phyloP scores from a whole-genome alignment of 2,113 vertebrate species.

The Eublepharis macularius region DNA sequence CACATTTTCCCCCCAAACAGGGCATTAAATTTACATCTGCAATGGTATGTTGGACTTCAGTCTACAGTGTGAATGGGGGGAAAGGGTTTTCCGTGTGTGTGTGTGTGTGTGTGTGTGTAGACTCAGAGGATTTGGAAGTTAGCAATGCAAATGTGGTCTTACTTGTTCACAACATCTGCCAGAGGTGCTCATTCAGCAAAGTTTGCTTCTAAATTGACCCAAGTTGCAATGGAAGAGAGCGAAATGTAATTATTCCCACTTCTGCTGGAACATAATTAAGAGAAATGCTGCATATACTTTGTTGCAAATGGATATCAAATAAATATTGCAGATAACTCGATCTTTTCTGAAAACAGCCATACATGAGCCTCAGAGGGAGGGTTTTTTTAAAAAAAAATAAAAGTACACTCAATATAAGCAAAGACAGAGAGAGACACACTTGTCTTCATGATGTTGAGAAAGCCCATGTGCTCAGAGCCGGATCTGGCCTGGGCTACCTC shows the following conservation, averaged over 20 bases:
- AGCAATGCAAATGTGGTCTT: conserved; percentile 42
- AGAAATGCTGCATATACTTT: not conserved
- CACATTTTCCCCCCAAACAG: conserved; percentile 60
- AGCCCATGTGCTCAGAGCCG: not conserved
- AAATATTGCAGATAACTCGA: not conserved
- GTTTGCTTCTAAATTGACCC: not conserved
- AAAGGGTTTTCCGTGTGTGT: conserved; percentile 34
- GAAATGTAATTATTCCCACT: not conserved
- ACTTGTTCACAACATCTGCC: not conserved
- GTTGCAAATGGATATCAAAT: not conserved
- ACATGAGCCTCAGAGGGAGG: not conserved
- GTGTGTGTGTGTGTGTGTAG: no score
- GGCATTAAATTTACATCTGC: conserved; percentile 76
- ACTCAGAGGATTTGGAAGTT: conserved; percentile 41
- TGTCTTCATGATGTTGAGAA: not conserved
- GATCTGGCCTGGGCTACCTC: not conserved
- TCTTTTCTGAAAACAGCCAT: not conserved
- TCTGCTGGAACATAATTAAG: not conserved
- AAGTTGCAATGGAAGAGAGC: not conserved
- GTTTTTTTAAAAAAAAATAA: not conserved
- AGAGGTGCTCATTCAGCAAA: not conserved
- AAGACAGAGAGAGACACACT: not conserved
- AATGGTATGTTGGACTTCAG: conserved; percentile 39
- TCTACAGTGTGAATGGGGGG: conserved; percentile 39
- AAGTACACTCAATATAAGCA: not conserved